Evolutionary conservation across 2,113 vertebrate genomes (phyloP).

Genomic region (Crotalus tigris): DNA sequence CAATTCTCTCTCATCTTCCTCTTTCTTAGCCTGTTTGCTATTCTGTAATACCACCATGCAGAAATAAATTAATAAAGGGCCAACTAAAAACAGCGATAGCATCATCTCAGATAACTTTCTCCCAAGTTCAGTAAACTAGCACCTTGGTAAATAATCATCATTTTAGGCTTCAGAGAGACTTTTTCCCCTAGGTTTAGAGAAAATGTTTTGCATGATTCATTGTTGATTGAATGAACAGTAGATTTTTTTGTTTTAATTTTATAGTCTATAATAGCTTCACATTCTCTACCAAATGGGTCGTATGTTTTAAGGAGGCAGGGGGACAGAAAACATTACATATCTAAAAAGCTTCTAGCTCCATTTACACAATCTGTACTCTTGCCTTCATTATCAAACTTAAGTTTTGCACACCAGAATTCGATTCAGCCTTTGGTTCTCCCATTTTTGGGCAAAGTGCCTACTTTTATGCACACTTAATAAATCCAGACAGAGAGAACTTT

Average conservation of each 20-base stretch:
- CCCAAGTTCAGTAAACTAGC: neutral
- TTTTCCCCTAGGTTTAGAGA: neutral
- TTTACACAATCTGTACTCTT: neutral
- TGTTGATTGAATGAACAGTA: fast-evolving
- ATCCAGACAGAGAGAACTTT: conserved; percentile 63
- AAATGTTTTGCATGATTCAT: neutral
- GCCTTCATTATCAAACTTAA: conserved; percentile 14
- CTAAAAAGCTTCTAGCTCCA: neutral
- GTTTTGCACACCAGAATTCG: conserved; percentile 51
- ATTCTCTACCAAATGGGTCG: neutral
- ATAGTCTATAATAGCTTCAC: neutral
- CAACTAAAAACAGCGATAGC: neutral
- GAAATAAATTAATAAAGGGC: neutral
- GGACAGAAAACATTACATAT: conserved; percentile 1
- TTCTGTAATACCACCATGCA: neutral
- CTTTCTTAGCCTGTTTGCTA: neutral
- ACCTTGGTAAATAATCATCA: neutral
- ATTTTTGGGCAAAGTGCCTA: conserved; percentile 53
- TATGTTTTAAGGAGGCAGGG: neutral
- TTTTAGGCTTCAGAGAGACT: neutral
- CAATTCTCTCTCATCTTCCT: neutral
- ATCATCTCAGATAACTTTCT: neutral
- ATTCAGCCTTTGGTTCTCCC: conserved; percentile 56
- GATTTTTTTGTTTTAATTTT: neutral
- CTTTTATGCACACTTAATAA: conserved; percentile 67